Evolutionary conservation across 2,888 invertebrate species (phyloP).

Genomic region (Petrolisthes cinctipes): DNA sequence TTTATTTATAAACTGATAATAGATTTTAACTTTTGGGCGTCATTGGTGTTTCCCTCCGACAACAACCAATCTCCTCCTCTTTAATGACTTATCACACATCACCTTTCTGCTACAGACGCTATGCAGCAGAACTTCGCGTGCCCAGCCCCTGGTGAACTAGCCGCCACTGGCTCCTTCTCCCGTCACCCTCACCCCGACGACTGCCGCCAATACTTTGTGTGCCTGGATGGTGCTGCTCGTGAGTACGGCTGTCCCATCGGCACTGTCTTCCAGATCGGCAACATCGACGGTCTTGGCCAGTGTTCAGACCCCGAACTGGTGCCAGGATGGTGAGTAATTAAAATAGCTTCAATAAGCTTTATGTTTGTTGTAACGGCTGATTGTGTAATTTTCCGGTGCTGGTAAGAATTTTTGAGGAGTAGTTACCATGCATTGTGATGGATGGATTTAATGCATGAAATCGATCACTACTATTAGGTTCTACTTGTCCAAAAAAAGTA

Average conservation of each 20-base stretch:
- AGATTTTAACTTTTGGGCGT: too few relatives aligned
- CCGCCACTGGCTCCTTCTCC: conserved; percentile 87
- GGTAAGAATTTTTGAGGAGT: too few relatives aligned
- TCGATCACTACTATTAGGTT: too few relatives aligned
- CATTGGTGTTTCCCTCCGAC: not conserved
- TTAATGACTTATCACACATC: not conserved
- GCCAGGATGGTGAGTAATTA: conserved; percentile 80
- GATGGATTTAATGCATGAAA: too few relatives aligned
- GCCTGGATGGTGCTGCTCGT: conserved; percentile 88
- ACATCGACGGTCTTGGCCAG: conserved; percentile 89
- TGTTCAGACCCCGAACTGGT: conserved; percentile 96
- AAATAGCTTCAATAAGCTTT: too few relatives aligned
- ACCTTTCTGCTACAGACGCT: conserved; percentile 74
- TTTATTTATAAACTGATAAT: too few relatives aligned
- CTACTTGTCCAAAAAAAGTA: too few relatives aligned
- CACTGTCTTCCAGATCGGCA: conserved; percentile 94
- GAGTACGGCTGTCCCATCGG: conserved; percentile 97
- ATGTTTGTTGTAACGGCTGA: too few relatives aligned
- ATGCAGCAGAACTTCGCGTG: conserved; percentile 91
- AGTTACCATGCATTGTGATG: too few relatives aligned
- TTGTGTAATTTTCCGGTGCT: too few relatives aligned
- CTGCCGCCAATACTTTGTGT: conserved; percentile 91
- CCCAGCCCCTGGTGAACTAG: conserved; percentile 82
- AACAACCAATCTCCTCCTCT: not conserved
- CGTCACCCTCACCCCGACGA: conserved; percentile 95